Evolutionary conservation across 2,113 vertebrate species (phyloP), one percentile per base, ranked within the genome.

Genomic region (Aptenodytes patagonicus): DNA sequence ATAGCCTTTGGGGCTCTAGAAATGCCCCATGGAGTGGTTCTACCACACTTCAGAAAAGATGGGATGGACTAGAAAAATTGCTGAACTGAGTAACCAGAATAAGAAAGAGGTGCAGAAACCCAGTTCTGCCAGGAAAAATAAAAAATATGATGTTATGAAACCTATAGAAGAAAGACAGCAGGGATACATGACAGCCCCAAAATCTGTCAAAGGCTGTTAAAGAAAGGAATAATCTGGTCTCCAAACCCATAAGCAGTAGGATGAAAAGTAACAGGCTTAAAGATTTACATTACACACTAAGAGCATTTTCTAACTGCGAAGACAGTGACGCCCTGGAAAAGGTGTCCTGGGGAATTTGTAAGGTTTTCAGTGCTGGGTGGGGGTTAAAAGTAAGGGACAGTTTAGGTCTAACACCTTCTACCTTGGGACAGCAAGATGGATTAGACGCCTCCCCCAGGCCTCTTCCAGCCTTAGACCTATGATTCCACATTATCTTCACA

Each of bases 261-360:
- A 96, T 77, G 84, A 96, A 93, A 93, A 95, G 58, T 90, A 91
- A 86, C 84, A 92, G 85, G 71, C 78, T 97, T 96, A 95, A 76
- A 90, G 92, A 95, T 93, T 96, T 94, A 80, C 40, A 46, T 80
- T 93, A 62, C 49, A 88, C 28, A 80, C 90, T 77, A 88, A 93
- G 87, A 93, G 57, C 49, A 76, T 96, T 93, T 96, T 90, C 82
- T 73, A 86, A 92, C 49, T 90, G 46, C 54, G 83, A 90, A 96
- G 87, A 87, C 87, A 90, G 75, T 4, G 0, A 79, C 85, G 82
- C 40, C 78, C 62, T 83, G 84, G 54, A 87, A 97, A 95, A 93
- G 20, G 42, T 44, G 34, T 69, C 83, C 61, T 54, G 54, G 40
- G 77, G 40, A 91, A 92, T 1, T 34, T 52, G 15, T 60, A 78